phyloP scores from a whole-genome alignment of 1,140 invertebrate genomes.

The Drosophila sp. region DNA sequence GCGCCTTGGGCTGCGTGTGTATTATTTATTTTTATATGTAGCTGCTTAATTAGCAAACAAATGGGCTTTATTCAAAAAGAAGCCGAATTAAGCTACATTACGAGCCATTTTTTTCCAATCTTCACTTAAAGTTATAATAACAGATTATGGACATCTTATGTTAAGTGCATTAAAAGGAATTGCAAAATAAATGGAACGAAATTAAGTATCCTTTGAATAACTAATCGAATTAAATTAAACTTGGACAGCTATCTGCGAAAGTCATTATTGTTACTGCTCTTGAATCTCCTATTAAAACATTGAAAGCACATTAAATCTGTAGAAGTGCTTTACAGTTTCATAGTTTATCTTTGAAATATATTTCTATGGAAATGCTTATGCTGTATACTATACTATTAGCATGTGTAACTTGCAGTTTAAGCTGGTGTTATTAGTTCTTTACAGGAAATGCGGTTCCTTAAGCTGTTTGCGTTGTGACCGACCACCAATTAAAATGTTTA shows the following conservation, averaged over 20 bases:
- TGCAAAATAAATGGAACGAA: background rate
- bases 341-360: too few species aligned
- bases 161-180: background rate
- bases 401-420: background rate
- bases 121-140: background rate
- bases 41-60: conserved; percentile 63
- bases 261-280: too few species aligned
- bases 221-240: too few species aligned
- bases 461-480: background rate
- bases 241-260: too few species aligned
- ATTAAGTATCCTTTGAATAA: background rate
- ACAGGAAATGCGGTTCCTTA: background rate
- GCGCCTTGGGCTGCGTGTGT: conserved; percentile 24
- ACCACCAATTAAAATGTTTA: conserved; percentile 8
- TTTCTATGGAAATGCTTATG: too few species aligned
- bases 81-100: too few species aligned
- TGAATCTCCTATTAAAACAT: too few species aligned
- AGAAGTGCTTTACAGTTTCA: too few species aligned
- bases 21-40: conserved; percentile 17
- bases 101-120: conserved; percentile 46
- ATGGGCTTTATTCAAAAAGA: background rate
- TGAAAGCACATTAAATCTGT: too few species aligned
- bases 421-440: background rate
- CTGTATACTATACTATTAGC: background rate
- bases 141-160: too few species aligned